Base-by-base conservation (phyloP, 2,113 vertebrate species). In the Semnornis frantzii region DNA sequence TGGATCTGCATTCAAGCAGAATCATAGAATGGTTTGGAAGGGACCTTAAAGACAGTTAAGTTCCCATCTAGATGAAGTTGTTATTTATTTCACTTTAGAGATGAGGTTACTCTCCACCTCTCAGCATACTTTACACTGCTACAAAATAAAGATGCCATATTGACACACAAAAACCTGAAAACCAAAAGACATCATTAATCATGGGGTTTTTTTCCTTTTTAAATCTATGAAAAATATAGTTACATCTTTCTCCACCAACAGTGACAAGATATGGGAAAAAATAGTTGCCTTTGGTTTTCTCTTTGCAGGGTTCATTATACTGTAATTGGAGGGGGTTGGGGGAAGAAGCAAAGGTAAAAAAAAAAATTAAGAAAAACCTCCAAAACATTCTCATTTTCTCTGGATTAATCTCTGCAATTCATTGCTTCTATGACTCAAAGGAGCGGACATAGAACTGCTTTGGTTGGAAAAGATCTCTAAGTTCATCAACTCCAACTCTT, bases 171-270 rank as follows among this genome's bases (percentile, higher is more conserved):
- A 83, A 69, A 25, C 25, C 0, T 3, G n/a, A 15, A 23, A 84
- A 78, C 50, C 0, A 31, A 60, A 68, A 75, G 12, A 19, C 0
- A 0, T 20, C 37, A 30, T 46, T 84, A 69, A 27, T 27, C 14
- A 42, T 42, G 12, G 23, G 13, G 14, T 2, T 81, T 82, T 57
- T 10, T 86, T 24, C 50, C 6, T 42, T 25, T 25, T 52, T 52
- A 52, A 52, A 52, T 13, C 50, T 52, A 13, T 52, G 50, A 52
- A 25, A 83, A 83, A 27, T 64, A 21, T 58, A 7, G 27, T 48
- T 25, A 33, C 11, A 60, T 9, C 6, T 75, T 85, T 87, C 23
- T 78, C 8, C 18, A 71, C 5, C 28, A 59, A 74, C 27, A 70
- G 12, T 68, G 31, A 64, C 2, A 72, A 66, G 30, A 52, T 3